A percentile compares a stretch with the other conserved stretches of the same genome.
Conservation (phyloP, 2,797 vertebrate species). For the Enoplosus armatus region DNA sequence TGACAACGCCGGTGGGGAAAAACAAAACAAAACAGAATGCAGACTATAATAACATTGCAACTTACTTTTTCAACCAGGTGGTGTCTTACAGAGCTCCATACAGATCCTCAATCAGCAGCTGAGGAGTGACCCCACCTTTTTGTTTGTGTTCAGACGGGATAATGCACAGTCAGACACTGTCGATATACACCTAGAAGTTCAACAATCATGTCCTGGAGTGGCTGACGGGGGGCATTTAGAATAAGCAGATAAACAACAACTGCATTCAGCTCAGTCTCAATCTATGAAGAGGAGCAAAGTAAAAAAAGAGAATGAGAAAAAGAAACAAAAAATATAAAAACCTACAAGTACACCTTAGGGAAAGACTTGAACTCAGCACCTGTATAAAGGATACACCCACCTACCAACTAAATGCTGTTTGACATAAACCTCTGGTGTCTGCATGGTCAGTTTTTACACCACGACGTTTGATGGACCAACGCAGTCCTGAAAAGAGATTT, state of each 20-base stretch:
- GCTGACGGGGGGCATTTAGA: not conserved
- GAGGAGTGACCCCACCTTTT: not conserved
- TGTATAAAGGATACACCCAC: not conserved
- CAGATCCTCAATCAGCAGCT: not conserved
- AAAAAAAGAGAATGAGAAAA: not conserved
- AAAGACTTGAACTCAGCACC: not conserved
- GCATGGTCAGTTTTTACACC: not conserved
- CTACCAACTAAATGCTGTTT: not conserved
- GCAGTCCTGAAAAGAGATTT: not conserved
- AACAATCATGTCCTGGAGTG: not conserved
- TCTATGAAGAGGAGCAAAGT: not conserved
- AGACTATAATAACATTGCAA: not conserved
- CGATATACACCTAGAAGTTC: not conserved
- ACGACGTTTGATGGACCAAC: not conserved
- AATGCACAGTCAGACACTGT: not conserved
- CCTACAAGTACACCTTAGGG: not conserved
- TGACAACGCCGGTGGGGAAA: not conserved
- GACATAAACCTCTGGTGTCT: not conserved
- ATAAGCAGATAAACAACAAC: not conserved
- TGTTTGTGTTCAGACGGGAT: not conserved
- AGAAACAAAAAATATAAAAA: not conserved
- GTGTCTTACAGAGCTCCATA: not conserved
- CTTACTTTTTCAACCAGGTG: not conserved
- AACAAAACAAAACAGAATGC: not conserved
- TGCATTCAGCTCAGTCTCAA: not conserved